Conservation (phyloP, 2,888 invertebrate species). For the Maniola hyperantus region DNA sequence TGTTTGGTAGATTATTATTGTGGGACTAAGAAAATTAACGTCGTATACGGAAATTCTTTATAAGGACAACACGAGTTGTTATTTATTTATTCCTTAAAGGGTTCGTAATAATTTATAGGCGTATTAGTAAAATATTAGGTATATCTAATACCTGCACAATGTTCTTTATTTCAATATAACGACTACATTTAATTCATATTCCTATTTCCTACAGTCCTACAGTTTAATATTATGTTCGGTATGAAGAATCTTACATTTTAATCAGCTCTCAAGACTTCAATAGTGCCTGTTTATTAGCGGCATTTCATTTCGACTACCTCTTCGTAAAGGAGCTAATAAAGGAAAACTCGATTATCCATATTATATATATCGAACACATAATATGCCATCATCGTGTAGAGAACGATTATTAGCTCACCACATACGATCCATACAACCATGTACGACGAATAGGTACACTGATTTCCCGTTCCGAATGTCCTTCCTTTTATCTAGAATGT, state of each 20-base stretch:
- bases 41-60: neutral
- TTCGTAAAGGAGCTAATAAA: slow-evolving; percentile 8
- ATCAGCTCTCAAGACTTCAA: no score
- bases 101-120: slow-evolving; percentile 4
- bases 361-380: slow-evolving; percentile 15
- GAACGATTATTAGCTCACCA: slow-evolving; percentile 23
- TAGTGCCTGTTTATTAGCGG: no score
- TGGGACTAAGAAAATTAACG: slow-evolving; percentile 1
- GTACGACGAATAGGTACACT: slow-evolving; percentile 20
- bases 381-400: slow-evolving; percentile 24
- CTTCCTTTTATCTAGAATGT: slow-evolving; percentile 58
- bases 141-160: neutral
- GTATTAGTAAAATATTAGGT: neutral
- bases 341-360: slow-evolving; percentile 3
- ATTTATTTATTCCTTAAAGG: slow-evolving; percentile 5
- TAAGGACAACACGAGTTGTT: neutral
- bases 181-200: neutral
- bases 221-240: neutral
- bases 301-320: neutral
- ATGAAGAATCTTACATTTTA: neutral
- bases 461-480: slow-evolving; percentile 41
- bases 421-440: slow-evolving; percentile 27
- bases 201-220: neutral
- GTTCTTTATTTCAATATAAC: neutral
- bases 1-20: neutral